phyloP scores from a whole-genome alignment of 2,888 invertebrate species.

The Drosophila nr. fundita region DNA sequence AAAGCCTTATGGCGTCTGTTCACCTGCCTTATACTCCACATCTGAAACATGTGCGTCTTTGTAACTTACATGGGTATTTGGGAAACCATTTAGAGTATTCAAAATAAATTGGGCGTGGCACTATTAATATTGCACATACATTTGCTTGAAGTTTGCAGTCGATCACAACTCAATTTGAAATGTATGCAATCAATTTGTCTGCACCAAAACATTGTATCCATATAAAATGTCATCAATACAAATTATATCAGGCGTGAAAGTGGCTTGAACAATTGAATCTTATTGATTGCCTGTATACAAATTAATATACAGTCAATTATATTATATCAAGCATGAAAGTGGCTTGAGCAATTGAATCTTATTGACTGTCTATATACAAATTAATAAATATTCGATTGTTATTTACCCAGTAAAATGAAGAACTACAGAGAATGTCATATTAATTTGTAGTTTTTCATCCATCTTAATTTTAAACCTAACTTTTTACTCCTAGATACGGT shows the following conservation, averaged over 20 bases:
- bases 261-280: slow-evolving; percentile 48
- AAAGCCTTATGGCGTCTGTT: slow-evolving; percentile 18
- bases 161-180: slow-evolving; percentile 28
- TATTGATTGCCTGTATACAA: slow-evolving; percentile 40
- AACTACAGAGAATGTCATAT: background rate
- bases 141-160: background rate
- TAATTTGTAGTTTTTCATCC: background rate
- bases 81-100: slow-evolving; percentile 32
- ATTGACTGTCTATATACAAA: slow-evolving; percentile 37
- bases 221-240: slow-evolving; percentile 36
- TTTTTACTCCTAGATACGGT: too few species aligned
- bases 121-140: slow-evolving; percentile 3
- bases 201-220: slow-evolving; percentile 14
- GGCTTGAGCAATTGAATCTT: slow-evolving; percentile 42
- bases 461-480: background rate
- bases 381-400: slow-evolving; percentile 5
- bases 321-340: slow-evolving; percentile 34
- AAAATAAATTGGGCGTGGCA: slow-evolving; percentile 36
- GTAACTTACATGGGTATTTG: slow-evolving; percentile 25
- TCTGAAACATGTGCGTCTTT: background rate
- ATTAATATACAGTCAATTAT: slow-evolving; percentile 6
- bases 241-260: slow-evolving; percentile 39
- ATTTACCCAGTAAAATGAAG: background rate
- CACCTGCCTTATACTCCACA: slow-evolving; percentile 5
- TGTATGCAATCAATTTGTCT: slow-evolving; percentile 18